These are phyloP conservation scores for Stercorarius parasiticus DNA, from an alignment of 2,113 vertebrate genomes.

Conservation along the genomic window DNA sequence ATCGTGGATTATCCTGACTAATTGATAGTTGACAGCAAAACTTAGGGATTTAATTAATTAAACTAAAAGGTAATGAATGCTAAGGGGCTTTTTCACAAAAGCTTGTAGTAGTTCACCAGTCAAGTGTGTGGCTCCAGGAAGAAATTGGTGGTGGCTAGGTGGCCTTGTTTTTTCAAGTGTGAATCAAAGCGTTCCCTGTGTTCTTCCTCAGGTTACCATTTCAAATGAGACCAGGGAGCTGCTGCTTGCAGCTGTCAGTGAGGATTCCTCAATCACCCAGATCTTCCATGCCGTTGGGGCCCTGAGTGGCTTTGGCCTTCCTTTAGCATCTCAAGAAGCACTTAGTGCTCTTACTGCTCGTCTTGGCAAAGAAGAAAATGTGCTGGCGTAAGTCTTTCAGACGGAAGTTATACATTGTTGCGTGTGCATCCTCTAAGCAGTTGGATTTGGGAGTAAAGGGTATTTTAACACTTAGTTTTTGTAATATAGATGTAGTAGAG, in stretches of 20 bases:
- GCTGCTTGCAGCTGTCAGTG: slow-evolving; percentile 90
- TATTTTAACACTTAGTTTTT: neutral
- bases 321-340: slow-evolving; percentile 91
- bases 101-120: neutral
- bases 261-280: slow-evolving; percentile 90
- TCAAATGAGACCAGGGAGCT: slow-evolving; percentile 95
- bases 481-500: neutral
- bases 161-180: neutral
- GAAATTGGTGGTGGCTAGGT: neutral
- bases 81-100: neutral
- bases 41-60: neutral
- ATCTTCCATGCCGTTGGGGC: slow-evolving; percentile 92
- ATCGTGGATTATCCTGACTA: neutral
- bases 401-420: neutral
- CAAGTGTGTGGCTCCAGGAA: neutral
- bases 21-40: neutral
- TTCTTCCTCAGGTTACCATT: slow-evolving; percentile 81
- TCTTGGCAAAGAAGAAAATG: slow-evolving; percentile 93
- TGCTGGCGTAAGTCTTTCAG: slow-evolving; percentile 85
- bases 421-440: neutral
- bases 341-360: slow-evolving; percentile 85
- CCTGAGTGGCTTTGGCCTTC: slow-evolving; percentile 87
- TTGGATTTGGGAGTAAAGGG: neutral
- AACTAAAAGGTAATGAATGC: neutral
- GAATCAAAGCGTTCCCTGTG: neutral